Conservation (phyloP, 2,113 vertebrate genomes). For the Micromys minutus region DNA sequence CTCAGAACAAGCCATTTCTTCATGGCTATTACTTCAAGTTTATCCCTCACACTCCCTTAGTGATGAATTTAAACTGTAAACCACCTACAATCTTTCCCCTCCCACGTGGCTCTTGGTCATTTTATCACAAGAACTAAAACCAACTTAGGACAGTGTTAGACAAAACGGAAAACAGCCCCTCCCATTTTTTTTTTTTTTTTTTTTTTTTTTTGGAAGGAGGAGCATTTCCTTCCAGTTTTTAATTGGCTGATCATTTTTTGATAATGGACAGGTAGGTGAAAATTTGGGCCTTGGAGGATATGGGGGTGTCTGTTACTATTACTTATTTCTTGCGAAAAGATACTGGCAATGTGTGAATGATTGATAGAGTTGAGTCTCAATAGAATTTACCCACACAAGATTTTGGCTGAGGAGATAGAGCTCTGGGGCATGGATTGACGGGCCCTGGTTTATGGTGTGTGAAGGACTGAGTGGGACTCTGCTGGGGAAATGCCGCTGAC, state of each 20-base stretch:
- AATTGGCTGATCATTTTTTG: neutral
- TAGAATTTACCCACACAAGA: conserved; percentile 27
- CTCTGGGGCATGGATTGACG: neutral
- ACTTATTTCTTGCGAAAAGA: neutral
- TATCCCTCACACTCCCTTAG: neutral
- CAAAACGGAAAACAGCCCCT: neutral
- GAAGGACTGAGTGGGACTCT: neutral
- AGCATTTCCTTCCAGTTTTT: conserved; percentile 22
- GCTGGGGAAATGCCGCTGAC: neutral
- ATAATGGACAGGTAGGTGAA: neutral
- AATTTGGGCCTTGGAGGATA: neutral
- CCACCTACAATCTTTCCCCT: neutral
- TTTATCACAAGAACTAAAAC: neutral
- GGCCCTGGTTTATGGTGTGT: neutral
- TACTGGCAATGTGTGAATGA: neutral
- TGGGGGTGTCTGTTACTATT: neutral
- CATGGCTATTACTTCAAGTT: neutral
- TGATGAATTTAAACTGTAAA: neutral
- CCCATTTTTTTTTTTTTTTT: too few relatives aligned
- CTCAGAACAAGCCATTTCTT: neutral
- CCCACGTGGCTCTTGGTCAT: neutral
- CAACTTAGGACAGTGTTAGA: neutral
- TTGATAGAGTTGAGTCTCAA: neutral
- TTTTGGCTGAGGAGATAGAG: neutral
- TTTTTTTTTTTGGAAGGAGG: neutral